Percentiles rank a stretch among this genome's conserved stretches.
These are phyloP conservation scores for Dromococcyx pavoninus DNA, from an alignment of 2,797 vertebrate species.

Conservation along the genomic window DNA sequence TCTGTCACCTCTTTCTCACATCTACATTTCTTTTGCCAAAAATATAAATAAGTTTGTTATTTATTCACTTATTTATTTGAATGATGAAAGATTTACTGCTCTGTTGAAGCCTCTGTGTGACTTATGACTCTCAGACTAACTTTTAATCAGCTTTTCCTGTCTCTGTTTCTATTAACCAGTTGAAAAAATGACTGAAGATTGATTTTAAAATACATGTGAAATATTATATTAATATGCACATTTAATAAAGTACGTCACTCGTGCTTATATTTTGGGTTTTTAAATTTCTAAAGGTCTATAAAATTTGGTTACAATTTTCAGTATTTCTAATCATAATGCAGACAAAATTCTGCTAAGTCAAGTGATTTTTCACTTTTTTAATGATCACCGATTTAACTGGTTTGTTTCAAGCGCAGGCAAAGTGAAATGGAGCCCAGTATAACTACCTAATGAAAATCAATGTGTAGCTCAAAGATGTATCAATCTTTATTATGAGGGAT, in stretches of 20 bases:
- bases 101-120: background rate
- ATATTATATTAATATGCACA: background rate
- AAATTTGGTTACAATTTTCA: background rate
- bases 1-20: background rate
- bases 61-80: background rate
- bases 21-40: background rate
- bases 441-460: background rate
- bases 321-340: background rate
- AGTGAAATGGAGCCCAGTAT: background rate
- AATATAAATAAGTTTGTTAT: background rate
- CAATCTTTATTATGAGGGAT: background rate
- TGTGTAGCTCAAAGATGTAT: background rate
- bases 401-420: background rate
- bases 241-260: background rate
- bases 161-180: background rate
- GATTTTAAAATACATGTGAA: background rate
- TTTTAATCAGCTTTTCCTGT: background rate
- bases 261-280: background rate
- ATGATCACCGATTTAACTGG: background rate
- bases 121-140: background rate
- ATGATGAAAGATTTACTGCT: background rate
- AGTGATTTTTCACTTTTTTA: background rate
- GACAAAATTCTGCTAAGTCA: background rate
- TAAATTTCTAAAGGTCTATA: background rate
- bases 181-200: background rate